These are phyloP conservation scores for Onthophagus sagittarius DNA, from an alignment of 2,888 invertebrate genomes.

Conservation along the genomic window DNA sequence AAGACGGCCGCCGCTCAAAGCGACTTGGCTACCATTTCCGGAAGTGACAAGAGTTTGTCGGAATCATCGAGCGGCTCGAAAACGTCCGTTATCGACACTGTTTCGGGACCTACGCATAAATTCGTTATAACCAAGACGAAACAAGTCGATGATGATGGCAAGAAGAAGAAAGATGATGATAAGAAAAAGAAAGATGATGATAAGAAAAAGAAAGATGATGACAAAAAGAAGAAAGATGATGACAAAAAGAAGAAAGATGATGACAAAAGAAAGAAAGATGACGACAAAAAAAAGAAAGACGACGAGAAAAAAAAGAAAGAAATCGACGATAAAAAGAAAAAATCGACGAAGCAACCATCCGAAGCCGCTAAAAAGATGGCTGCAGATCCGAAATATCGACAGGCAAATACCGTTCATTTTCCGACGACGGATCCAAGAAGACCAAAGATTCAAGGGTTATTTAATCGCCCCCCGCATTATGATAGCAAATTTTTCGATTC, in stretches of 20 bases:
- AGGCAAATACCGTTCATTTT: conserved; percentile 67
- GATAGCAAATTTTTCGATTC: conserved; percentile 80
- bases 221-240: conserved; percentile 32
- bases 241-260: conserved; percentile 13
- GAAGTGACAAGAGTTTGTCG: conserved; percentile 48
- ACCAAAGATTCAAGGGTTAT: conserved; percentile 60
- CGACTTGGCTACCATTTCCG: conserved; percentile 42
- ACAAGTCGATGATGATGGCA: conserved; percentile 23
- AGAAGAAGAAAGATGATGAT: conserved; percentile 7
- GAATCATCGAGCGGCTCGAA: conserved; percentile 47
- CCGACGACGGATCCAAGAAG: conserved; percentile 58
- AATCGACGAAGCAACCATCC: conserved; percentile 47
- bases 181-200: background rate
- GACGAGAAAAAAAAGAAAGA: conserved; percentile 9
- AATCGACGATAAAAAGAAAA: background rate
- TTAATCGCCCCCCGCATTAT: conserved; percentile 60
- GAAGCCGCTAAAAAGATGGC: conserved; percentile 51
- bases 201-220: conserved; percentile 5
- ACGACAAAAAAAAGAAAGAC: background rate
- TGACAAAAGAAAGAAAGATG: conserved; percentile 6
- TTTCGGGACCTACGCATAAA: conserved; percentile 52
- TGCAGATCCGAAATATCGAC: conserved; percentile 51
- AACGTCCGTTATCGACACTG: conserved; percentile 47
- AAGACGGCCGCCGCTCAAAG: conserved; percentile 42
- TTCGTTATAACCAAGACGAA: conserved; percentile 55